Evolutionary conservation across 1,140 invertebrate genomes (phyloP).

Genomic region (Camponotus floridanus): DNA sequence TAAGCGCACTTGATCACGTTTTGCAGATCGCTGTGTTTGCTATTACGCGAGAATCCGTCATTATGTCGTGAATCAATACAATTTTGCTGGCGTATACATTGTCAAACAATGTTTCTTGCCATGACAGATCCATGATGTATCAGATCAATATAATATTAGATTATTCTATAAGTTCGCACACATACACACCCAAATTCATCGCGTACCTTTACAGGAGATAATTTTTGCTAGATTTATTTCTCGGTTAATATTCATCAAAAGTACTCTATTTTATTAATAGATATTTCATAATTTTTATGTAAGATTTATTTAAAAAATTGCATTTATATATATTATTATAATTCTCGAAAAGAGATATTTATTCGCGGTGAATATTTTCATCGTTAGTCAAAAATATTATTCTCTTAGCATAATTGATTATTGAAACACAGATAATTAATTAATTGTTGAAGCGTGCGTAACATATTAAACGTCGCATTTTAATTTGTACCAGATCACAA

Average conservation of each 20-base stretch:
- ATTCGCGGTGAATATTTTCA: background rate
- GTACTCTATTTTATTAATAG: background rate
- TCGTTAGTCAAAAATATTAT: background rate
- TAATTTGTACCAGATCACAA: background rate
- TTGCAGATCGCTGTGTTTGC: slow-evolving; percentile 16
- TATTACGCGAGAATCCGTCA: background rate
- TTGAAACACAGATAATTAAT: too few species aligned
- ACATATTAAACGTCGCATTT: background rate
- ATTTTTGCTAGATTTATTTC: background rate
- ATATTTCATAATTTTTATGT: background rate
- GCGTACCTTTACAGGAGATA: background rate
- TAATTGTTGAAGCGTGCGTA: too few species aligned
- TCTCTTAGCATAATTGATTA: background rate
- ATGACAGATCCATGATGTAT: background rate
- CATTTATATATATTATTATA: too few species aligned
- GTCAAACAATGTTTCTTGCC: slow-evolving; percentile 6
- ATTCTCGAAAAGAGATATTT: background rate
- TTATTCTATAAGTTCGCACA: background rate
- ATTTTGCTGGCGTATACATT: slow-evolving; percentile 14
- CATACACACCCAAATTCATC: background rate
- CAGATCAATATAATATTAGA: background rate
- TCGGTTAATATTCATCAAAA: background rate
- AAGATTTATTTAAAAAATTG: background rate
- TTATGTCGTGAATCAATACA: slow-evolving; percentile 26
- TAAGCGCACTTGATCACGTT: slow-evolving; percentile 38